Percentiles rank a stretch among this genome's conserved stretches.
Conservation (phyloP, 2,113 vertebrate genomes). For the Equus quagga region DNA sequence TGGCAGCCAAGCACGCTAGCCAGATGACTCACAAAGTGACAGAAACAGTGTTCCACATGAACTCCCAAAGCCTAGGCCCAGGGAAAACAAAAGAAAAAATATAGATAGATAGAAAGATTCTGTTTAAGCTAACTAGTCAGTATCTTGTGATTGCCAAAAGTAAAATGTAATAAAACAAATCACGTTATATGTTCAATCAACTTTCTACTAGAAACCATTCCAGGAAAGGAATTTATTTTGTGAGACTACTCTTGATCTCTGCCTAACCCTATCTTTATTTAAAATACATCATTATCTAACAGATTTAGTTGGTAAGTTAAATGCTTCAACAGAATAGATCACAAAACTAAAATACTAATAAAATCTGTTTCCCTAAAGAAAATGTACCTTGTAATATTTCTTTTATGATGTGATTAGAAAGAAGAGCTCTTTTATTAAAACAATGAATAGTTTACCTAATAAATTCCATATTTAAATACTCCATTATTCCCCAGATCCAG, state of each 20-base stretch:
- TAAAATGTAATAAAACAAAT: constrained; percentile 80
- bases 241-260: constrained; percentile 13
- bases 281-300: constrained; percentile 31
- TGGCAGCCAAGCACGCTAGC: constrained; percentile 38
- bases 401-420: constrained; percentile 40
- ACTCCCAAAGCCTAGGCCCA: constrained; percentile 66
- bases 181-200: constrained; percentile 80
- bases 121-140: constrained; percentile 64
- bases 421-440: constrained; percentile 16
- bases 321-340: constrained; percentile 66
- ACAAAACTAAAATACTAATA: constrained; percentile 41
- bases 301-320: constrained; percentile 65
- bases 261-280: background rate
- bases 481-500: constrained; percentile 29
- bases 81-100: background rate
- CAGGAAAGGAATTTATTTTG: constrained; percentile 76
- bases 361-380: constrained; percentile 64
- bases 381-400: background rate
- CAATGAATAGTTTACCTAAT: constrained; percentile 29
- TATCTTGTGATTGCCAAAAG: constrained; percentile 77
- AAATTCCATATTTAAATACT: constrained; percentile 29
- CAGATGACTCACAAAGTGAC: constrained; percentile 47
- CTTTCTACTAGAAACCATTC: constrained; percentile 80
- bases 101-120: background rate
- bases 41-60: constrained; percentile 73